Evolutionary conservation across 2,113 vertebrate genomes (phyloP).

Genomic region (Grantiella picta): DNA sequence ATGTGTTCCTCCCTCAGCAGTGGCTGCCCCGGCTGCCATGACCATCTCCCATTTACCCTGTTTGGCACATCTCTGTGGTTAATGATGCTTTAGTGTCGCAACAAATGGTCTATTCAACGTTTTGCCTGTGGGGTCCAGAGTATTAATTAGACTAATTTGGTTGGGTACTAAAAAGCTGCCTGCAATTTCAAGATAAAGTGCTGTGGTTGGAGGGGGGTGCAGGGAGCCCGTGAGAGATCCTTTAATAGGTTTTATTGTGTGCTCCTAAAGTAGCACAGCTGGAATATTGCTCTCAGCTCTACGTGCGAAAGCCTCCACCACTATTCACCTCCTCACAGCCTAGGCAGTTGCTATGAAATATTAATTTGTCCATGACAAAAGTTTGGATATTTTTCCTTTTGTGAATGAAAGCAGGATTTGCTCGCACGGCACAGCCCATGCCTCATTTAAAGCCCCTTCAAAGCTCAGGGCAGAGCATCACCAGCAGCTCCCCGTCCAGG

Average conservation of each 20-base stretch:
- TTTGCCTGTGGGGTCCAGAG: slow-evolving; percentile 23
- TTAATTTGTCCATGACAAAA: background rate
- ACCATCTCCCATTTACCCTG: background rate
- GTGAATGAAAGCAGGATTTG: background rate
- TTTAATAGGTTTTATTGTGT: slow-evolving; percentile 27
- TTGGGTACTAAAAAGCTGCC: slow-evolving; percentile 27
- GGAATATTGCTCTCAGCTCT: background rate
- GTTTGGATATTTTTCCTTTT: background rate
- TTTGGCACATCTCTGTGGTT: background rate
- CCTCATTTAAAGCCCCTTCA: background rate
- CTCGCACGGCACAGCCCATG: background rate
- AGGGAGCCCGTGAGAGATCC: background rate
- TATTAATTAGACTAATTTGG: slow-evolving; percentile 57
- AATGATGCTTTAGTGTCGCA: background rate
- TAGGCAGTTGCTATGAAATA: background rate
- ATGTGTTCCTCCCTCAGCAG: background rate
- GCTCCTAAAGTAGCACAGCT: background rate
- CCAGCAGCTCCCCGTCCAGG: fast-evolving
- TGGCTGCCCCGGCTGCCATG: background rate
- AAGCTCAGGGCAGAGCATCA: background rate
- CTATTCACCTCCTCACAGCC: background rate
- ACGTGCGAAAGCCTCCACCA: background rate
- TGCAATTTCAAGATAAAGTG: slow-evolving; percentile 60
- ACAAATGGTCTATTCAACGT: slow-evolving; percentile 20
- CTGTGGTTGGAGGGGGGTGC: background rate